These are phyloP conservation scores for Agriopis marginaria DNA, from an alignment of 2,888 invertebrate species.

Conservation along the genomic window DNA sequence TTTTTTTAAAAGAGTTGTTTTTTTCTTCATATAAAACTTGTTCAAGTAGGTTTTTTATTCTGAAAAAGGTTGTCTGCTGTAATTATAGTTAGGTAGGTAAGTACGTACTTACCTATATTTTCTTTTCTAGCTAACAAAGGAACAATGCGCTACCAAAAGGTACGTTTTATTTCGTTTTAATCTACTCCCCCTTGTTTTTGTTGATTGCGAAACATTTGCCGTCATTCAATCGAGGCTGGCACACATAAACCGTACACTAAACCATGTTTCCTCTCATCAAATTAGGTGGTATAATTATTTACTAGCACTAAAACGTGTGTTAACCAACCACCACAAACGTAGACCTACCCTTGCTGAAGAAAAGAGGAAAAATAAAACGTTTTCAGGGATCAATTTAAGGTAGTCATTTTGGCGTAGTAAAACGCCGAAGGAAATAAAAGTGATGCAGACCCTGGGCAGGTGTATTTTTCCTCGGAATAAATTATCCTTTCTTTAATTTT, in stretches of 20 bases:
- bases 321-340: constrained; percentile 64
- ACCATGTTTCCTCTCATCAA: constrained; percentile 78
- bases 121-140: constrained; percentile 5
- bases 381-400: constrained; percentile 67
- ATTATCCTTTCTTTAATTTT: constrained; percentile 61
- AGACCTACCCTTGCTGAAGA: constrained; percentile 62
- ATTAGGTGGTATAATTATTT: constrained; percentile 84
- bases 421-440: constrained; percentile 78
- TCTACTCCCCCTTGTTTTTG: constrained; percentile 50
- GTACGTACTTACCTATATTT: too few species aligned
- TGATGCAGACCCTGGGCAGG: constrained; percentile 71
- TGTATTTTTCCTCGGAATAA: constrained; percentile 72
- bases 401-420: constrained; percentile 73
- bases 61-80: background rate
- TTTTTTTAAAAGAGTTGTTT: too few species aligned
- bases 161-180: constrained; percentile 47
- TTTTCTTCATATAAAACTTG: too few species aligned
- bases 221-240: constrained; percentile 70
- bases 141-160: constrained; percentile 15
- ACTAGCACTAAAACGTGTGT: constrained; percentile 80
- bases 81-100: background rate
- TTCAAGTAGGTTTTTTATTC: too few species aligned
- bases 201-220: constrained; percentile 57
- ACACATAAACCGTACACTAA: constrained; percentile 72
- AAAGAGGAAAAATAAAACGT: constrained; percentile 55